phyloP scores from a whole-genome alignment of 2,797 vertebrate species.

The Tapirus indicus region DNA sequence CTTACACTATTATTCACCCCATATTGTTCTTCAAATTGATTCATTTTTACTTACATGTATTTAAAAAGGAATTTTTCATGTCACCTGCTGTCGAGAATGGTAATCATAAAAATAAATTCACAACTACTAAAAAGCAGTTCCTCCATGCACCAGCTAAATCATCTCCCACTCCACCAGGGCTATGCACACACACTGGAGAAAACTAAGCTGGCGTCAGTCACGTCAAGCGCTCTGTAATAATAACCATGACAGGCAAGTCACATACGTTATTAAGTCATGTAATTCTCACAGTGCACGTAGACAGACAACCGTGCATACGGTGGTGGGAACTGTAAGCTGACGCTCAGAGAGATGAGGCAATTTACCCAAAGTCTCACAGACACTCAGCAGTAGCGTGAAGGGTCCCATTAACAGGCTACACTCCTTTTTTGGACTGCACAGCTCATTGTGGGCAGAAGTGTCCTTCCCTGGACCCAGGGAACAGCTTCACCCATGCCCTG shows the following conservation, averaged over 20 bases:
- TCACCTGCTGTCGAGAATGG: neutral
- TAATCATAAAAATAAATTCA: constrained; percentile 46
- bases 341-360: neutral
- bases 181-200: neutral
- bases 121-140: neutral
- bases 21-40: neutral
- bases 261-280: neutral
- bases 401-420: neutral
- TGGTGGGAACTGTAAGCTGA: neutral
- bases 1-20: neutral
- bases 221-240: neutral
- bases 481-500: neutral
- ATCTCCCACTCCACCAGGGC: neutral
- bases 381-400: neutral
- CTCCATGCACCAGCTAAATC: neutral
- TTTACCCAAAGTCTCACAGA: neutral
- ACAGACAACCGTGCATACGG: neutral
- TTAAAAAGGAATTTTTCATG: neutral
- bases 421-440: neutral
- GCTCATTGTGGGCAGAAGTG: neutral
- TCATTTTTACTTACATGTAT: neutral
- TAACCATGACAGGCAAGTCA: neutral
- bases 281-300: neutral
- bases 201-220: neutral
- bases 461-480: neutral